Base-by-base conservation (phyloP, 2,113 vertebrate species). In the Ariopsis seemanni region DNA sequence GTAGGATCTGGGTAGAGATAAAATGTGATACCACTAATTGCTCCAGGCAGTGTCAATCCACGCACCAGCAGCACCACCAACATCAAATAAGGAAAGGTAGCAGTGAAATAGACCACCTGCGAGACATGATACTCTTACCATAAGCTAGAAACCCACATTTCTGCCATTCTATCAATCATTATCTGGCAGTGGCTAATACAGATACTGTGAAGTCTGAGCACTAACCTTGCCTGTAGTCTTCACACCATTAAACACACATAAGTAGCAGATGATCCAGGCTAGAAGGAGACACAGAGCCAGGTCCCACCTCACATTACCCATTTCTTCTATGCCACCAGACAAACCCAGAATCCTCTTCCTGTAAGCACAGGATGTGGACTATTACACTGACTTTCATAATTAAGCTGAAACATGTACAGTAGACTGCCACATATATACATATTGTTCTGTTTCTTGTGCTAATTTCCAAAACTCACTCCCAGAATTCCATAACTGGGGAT, bases 21-120 rank as follows among this genome's bases (percentile, higher is more conserved):
- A 92, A 97, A 99, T 63, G 94, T 89, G 81, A 99, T 96, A 0
- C 98, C 98, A 1, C 97, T 94, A 0, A 91, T 94, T 85, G 98
- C 98, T 48, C 98, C 98, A 0, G 97, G 97, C 69, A 99, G 95
- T 0, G 96, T 98, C n/a, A 97, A 91, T 0, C 98, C 98, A 77
- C 98, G 96, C n/a, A 98, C 89, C 71, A 99, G 93, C 78, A 99
- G 90, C 86, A 97, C 93, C 7, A 96, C 5, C 27, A 99, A 91
- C 97, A 99, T 99, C 88, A 97, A 48, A 0, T 98, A 99, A 0
- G 98, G 98, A 85, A 99, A 99, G 0, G 97, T 98, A 84, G 97
- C 97, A 11, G 98, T 99, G 92, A 99, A 97, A 86, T 99, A 99
- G 27, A 99, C 98, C 0, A 99, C 97, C 98, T 99, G 91, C 52